Evolutionary conservation across 2,888 invertebrate genomes (phyloP).

Genomic region (Prosopocoilus inquinatus): DNA sequence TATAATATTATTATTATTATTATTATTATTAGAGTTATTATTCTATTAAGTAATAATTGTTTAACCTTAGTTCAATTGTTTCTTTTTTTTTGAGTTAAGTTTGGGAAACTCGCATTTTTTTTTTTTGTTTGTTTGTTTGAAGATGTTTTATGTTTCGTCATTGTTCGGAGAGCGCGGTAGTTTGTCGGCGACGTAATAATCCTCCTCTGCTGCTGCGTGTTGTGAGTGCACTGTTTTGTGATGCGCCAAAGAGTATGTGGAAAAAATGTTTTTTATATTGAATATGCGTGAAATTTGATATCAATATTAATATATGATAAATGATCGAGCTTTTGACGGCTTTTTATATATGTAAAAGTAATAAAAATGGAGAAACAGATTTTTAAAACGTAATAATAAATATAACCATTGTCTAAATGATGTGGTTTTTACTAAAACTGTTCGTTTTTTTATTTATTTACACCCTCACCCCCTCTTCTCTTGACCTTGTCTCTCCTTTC

Average conservation of each 20-base stretch:
- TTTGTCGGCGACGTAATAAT: background rate
- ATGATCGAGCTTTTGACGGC: constrained; percentile 54
- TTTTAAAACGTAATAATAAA: constrained; percentile 52
- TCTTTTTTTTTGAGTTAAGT: no score
- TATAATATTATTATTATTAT: constrained; percentile 5
- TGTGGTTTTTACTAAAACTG: constrained; percentile 26
- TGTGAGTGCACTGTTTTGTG: constrained; percentile 21
- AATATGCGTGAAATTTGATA: constrained; percentile 50
- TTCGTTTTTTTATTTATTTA: constrained; percentile 29
- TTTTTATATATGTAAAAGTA: constrained; percentile 51
- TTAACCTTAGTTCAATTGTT: no score
- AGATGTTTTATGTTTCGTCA: background rate
- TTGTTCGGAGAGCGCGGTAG: background rate
- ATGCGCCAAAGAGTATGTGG: constrained; percentile 38
- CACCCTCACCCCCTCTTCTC: no score
- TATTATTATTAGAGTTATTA: no score
- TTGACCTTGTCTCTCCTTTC: no score
- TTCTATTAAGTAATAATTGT: background rate
- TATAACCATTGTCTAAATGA: constrained; percentile 49
- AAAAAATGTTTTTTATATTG: constrained; percentile 41
- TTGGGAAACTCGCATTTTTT: no score
- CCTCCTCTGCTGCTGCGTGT: constrained; percentile 7
- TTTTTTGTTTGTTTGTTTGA: no score
- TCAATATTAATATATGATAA: constrained; percentile 47
- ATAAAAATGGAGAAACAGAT: constrained; percentile 51